A percentile compares a stretch with the other conserved stretches of the same genome.
These are phyloP conservation scores for Accipiter cooperii DNA, from an alignment of 2,113 vertebrate species.

Conservation along the genomic window DNA sequence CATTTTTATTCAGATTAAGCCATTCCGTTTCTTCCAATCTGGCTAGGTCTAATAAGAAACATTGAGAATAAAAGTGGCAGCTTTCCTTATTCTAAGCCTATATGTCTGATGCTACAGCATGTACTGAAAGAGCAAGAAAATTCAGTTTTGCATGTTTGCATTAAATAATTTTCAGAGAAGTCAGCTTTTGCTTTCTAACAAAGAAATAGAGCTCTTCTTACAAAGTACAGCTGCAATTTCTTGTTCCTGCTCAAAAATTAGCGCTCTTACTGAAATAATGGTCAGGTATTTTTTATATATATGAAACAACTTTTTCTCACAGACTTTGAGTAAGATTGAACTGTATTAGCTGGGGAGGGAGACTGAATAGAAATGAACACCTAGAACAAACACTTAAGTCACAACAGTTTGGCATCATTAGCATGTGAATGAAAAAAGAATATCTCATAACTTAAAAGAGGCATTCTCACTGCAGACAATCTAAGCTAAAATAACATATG, in stretches of 20 bases:
- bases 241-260: not conserved
- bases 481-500: not conserved
- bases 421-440: not conserved
- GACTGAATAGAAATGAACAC: not conserved
- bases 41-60: not conserved
- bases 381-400: not conserved
- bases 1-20: accelerated
- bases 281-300: not conserved
- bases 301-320: not conserved
- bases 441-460: not conserved
- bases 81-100: not conserved
- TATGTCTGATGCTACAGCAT: not conserved
- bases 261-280: not conserved
- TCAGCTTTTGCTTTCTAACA: not conserved
- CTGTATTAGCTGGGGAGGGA: not conserved
- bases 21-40: not conserved
- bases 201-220: not conserved
- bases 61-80: not conserved
- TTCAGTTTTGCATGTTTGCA: not conserved
- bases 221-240: not conserved
- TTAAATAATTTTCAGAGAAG: not conserved
- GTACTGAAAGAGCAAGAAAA: not conserved
- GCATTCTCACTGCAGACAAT: not conserved
- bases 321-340: not conserved
- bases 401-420: not conserved